Evolutionary conservation across 2,888 invertebrate genomes (phyloP).

Genomic region (Acrobasis consociella): DNA sequence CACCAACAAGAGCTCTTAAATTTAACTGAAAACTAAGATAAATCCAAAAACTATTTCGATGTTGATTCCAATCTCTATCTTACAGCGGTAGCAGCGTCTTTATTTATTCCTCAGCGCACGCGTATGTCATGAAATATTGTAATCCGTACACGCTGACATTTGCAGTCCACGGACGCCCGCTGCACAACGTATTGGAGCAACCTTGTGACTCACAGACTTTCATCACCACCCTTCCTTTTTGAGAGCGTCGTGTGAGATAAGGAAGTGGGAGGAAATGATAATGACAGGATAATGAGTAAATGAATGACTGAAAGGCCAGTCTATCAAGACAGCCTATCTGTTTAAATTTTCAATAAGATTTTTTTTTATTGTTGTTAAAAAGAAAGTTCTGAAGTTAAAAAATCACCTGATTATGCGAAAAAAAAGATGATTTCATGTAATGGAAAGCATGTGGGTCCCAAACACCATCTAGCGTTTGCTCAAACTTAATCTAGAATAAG

Average conservation of each 20-base stretch:
- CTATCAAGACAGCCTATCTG: too few relatives aligned
- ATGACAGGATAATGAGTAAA: too few relatives aligned
- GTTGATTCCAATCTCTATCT: background rate
- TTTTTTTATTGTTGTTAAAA: too few relatives aligned
- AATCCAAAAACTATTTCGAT: background rate
- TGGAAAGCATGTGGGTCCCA: too few relatives aligned
- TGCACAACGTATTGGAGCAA: conserved; percentile 16
- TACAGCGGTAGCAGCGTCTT: background rate
- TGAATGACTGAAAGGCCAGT: too few relatives aligned
- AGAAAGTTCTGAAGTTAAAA: too few relatives aligned
- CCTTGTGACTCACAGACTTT: conserved; percentile 31
- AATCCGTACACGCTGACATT: conserved; percentile 18
- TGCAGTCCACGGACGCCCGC: conserved; percentile 21
- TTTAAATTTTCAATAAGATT: too few relatives aligned
- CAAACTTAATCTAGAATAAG: too few relatives aligned
- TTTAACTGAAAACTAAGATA: background rate
- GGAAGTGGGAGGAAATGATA: conserved; percentile 1
- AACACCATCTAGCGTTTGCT: too few relatives aligned
- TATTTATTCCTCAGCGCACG: background rate
- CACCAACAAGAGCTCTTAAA: too few relatives aligned
- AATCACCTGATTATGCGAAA: too few relatives aligned
- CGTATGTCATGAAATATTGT: conserved; percentile 16
- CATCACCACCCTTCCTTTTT: conserved; percentile 23
- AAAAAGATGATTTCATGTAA: too few relatives aligned
- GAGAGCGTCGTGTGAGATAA: conserved; percentile 15